Conservation (phyloP, 2,888 invertebrate species). For the Cylloceria caligata region DNA sequence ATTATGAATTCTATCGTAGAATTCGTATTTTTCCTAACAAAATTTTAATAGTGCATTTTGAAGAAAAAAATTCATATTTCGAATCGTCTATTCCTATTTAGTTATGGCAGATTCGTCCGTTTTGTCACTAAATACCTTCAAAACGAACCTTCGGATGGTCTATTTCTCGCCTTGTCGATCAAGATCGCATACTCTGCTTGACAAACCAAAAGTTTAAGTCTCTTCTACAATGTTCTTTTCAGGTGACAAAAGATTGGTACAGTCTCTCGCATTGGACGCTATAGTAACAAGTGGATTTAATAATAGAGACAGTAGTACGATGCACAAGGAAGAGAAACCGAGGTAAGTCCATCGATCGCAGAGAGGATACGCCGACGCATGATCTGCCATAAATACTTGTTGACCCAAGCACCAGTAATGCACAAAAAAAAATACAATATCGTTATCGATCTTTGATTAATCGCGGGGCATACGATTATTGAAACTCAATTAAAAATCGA, state of each 20-base stretch:
- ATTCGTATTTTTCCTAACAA: too few relatives aligned
- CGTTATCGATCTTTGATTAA: slow-evolving; percentile 71
- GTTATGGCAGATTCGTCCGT: too few relatives aligned
- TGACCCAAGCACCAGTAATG: slow-evolving; percentile 75
- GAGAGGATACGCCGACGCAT: slow-evolving; percentile 67
- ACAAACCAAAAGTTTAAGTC: too few relatives aligned
- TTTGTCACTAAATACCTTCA: not conserved
- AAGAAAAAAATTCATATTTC: too few relatives aligned
- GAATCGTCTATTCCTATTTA: too few relatives aligned
- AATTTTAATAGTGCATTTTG: too few relatives aligned
- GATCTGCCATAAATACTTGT: slow-evolving; percentile 73
- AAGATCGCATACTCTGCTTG: not conserved
- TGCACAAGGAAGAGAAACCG: slow-evolving; percentile 83
- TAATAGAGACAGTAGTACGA: slow-evolving; percentile 87
- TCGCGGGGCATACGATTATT: slow-evolving; percentile 42
- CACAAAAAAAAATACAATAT: slow-evolving; percentile 72
- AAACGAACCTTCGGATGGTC: not conserved
- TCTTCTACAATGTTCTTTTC: slow-evolving; percentile 66
- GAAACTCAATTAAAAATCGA: slow-evolving; percentile 38
- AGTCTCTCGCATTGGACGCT: slow-evolving; percentile 95
- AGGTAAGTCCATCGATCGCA: slow-evolving; percentile 87
- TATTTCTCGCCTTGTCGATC: not conserved
- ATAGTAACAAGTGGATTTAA: slow-evolving; percentile 95
- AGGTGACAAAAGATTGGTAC: slow-evolving; percentile 96
- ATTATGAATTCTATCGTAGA: too few relatives aligned